These are phyloP conservation scores for Chaetophractus vellerosus DNA, from an alignment of 2,797 vertebrate genomes.

Conservation along the genomic window DNA sequence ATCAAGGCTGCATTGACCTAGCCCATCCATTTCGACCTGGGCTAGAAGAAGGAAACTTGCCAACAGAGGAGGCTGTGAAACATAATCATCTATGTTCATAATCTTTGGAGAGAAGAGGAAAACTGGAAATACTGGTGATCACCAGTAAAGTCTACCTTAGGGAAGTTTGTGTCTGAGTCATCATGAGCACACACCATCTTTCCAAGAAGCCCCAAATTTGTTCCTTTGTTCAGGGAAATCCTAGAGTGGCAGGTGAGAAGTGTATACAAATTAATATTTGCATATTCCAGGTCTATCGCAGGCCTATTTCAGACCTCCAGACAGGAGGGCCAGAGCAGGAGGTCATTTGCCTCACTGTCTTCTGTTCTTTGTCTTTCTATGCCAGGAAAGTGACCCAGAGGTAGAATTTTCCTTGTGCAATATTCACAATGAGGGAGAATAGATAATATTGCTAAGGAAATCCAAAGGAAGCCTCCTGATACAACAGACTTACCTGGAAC, in stretches of 20 bases:
- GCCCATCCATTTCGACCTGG: not conserved
- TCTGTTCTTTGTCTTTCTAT: slow-evolving; percentile 29
- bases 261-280: not conserved
- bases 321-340: not conserved
- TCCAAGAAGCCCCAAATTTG: not conserved
- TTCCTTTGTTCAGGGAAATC: not conserved
- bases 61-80: not conserved
- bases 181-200: not conserved
- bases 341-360: not conserved
- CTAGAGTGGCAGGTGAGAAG: not conserved
- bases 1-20: not conserved
- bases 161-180: not conserved
- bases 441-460: not conserved
- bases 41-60: slow-evolving; percentile 14
- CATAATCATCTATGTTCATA: not conserved
- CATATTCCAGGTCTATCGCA: not conserved
- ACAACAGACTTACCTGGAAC: not conserved
- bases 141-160: not conserved
- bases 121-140: not conserved
- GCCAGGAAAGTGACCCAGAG: not conserved
- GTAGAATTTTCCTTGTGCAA: not conserved
- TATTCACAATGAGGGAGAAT: not conserved
- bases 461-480: not conserved
- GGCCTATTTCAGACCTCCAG: not conserved
- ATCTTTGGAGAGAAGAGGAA: not conserved